These are phyloP conservation scores for Balanococcus diminutus DNA, from an alignment of 2,888 invertebrate species.

Conservation along the genomic window DNA sequence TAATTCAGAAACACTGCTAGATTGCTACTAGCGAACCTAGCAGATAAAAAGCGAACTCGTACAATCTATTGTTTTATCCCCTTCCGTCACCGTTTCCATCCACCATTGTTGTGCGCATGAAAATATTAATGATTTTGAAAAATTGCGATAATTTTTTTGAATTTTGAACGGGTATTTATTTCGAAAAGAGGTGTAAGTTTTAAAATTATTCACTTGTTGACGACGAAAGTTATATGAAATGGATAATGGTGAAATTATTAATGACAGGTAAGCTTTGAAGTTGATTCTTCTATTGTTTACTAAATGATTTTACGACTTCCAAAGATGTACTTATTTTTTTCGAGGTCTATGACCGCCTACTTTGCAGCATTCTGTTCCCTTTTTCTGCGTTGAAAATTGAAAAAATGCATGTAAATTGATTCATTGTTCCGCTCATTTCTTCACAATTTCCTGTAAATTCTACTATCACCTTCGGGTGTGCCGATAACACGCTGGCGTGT, in stretches of 20 bases:
- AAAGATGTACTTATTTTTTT: not conserved
- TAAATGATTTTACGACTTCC: not conserved
- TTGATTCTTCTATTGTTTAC: not conserved
- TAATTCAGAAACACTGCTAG: not conserved
- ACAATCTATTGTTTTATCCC: too few relatives aligned
- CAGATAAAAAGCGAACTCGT: too few relatives aligned
- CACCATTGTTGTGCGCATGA: not conserved
- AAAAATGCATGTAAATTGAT: too few relatives aligned
- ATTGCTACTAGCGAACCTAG: too few relatives aligned
- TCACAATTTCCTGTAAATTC: not conserved
- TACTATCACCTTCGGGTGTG: not conserved
- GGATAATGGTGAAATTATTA: not conserved
- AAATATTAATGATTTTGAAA: not conserved
- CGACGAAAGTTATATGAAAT: not conserved
- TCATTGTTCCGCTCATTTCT: too few relatives aligned
- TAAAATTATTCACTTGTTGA: not conserved
- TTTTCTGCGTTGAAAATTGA: not conserved
- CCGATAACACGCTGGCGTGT: not conserved
- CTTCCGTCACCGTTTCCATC: too few relatives aligned
- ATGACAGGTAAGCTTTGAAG: not conserved
- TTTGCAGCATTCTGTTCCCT: not conserved
- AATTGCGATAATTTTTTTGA: not conserved
- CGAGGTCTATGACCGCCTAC: slow-evolving; percentile 1
- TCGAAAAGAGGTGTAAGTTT: not conserved
- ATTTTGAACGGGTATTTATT: not conserved